These are phyloP conservation scores for Kryphioiulus occultus DNA, from an alignment of 2,888 invertebrate species.

Conservation along the genomic window DNA sequence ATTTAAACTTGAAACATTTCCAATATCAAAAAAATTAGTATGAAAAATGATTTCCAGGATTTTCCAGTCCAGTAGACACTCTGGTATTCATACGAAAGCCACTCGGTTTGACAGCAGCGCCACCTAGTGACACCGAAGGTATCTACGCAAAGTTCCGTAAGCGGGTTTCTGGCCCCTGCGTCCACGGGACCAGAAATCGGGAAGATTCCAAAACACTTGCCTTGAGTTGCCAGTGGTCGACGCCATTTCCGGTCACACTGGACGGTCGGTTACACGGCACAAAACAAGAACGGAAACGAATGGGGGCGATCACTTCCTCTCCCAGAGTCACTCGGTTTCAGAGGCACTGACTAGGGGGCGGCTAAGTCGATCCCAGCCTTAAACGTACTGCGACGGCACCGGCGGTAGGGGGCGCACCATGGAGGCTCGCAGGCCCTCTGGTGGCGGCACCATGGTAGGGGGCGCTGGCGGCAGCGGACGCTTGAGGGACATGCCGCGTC, in stretches of 20 bases:
- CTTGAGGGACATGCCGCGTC: constrained; percentile 31
- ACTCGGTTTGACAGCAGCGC: neutral
- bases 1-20: too few relatives aligned
- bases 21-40: too few relatives aligned
- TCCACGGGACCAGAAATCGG: neutral
- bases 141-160: neutral
- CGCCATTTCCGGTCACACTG: neutral
- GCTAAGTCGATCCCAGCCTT: neutral
- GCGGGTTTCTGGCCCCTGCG: neutral
- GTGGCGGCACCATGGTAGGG: neutral
- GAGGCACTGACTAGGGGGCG: constrained; percentile 42
- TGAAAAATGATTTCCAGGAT: too few relatives aligned
- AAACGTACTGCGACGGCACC: constrained; percentile 55
- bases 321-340: constrained; percentile 1
- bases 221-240: neutral
- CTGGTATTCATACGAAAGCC: too few relatives aligned
- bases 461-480: constrained; percentile 46
- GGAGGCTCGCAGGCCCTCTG: neutral
- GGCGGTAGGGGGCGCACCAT: constrained; percentile 54
- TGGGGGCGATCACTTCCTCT: neutral
- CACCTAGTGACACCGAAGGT: neutral
- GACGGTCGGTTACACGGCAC: neutral
- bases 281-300: neutral
- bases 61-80: too few relatives aligned
- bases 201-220: neutral